Base-by-base conservation (phyloP, 1,140 invertebrate species). In the Rhopalosiphum padi region DNA sequence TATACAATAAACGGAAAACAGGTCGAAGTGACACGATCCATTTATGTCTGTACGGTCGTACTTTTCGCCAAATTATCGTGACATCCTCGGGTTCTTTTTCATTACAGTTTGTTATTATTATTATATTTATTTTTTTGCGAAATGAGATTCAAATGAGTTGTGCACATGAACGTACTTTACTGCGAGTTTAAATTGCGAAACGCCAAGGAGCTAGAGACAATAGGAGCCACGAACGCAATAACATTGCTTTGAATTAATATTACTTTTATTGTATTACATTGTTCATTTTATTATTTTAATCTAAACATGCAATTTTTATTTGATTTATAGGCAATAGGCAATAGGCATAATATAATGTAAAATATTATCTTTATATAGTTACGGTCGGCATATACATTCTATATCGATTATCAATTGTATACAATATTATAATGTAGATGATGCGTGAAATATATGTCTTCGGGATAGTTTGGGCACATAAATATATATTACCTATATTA, bases 1-100 rank as follows among this genome's bases (percentile, higher is more conserved):
- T 90, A 22, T 55, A 30, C 23, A 30, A 60, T 51, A 87, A 90
- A 90, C 88, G 21, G 37, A 90, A 90, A 41, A 90, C 25, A 37
- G 35, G 55, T 90, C 89, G 55, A 30, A 60, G 37, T 21, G 89
- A 60, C 55, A 90, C 55, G 89, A 41, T 60, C 25, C 89, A 18
- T 68, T 90, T 55, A 25, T 37, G 89, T 43, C 6, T 9, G 55
- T 68, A 60, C 37, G 22, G 30, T 1, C 48, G 46, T 30, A 41
- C 88, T 90, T 90, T 90, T 43, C 53, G 89, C 89, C 15, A 90
- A 90, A 43, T 68, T 51, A 51, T 90, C 89, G 55, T 90, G 89
- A 90, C 89, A 43, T 90, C 53, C 89, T 68, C 89, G 37, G 30
- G 1, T 88, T 88, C 35, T 88, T 77, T 77, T 77, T 77, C 60